These are phyloP conservation scores for Melinaea marsaeus DNA, from an alignment of 2,888 invertebrate genomes.

Conservation along the genomic window DNA sequence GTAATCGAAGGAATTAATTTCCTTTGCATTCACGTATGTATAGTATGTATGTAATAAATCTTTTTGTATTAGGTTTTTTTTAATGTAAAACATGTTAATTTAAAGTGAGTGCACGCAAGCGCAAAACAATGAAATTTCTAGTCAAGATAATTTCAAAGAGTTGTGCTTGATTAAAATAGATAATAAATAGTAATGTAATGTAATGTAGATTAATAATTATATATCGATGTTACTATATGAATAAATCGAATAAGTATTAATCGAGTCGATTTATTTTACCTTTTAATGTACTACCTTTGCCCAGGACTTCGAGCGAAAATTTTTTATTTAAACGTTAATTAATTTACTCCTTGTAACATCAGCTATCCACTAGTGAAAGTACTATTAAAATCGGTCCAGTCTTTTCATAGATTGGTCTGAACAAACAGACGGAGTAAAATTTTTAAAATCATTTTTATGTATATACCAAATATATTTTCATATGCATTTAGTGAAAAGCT, in stretches of 20 bases:
- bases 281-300: no score
- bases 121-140: constrained; percentile 26
- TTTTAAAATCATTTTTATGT: no score
- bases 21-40: constrained; percentile 2
- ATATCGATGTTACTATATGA: constrained; percentile 17
- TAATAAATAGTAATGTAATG: constrained; percentile 1
- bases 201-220: constrained; percentile 9
- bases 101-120: no score
- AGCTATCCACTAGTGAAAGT: no score
- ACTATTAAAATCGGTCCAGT: no score
- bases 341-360: no score
- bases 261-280: not conserved
- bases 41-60: constrained; percentile 13
- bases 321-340: no score
- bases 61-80: not conserved
- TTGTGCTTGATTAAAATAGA: constrained; percentile 19
- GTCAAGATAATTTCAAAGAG: constrained; percentile 29
- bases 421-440: no score
- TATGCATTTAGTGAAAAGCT: no score
- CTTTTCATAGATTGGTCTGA: no score
- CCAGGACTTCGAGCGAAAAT: no score
- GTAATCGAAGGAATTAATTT: constrained; percentile 33
- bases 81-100: not conserved
- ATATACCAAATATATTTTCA: no score
- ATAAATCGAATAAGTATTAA: constrained; percentile 25